A percentile compares a stretch with the other conserved stretches of the same genome.
phyloP scores from a whole-genome alignment of 2,113 vertebrate species.

The Leucopternis melanops region DNA sequence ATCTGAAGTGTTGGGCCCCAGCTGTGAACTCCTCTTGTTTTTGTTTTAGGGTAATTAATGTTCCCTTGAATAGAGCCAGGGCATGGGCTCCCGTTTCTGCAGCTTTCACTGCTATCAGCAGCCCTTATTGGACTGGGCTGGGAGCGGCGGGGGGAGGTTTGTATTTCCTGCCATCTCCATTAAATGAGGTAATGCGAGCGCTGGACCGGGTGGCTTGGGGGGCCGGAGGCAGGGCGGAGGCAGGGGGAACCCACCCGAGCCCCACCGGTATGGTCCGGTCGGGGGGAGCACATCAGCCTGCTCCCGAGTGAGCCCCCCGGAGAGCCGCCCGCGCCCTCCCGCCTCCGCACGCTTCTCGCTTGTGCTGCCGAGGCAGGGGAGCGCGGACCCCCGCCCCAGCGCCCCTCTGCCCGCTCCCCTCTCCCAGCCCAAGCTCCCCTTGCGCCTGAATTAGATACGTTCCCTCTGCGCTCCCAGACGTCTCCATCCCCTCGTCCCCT shows the following conservation, averaged over 20 bases:
- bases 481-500: constrained; percentile 69
- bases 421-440: constrained; percentile 1
- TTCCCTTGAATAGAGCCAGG: constrained; percentile 53
- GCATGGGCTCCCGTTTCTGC: constrained; percentile 33
- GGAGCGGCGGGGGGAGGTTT: background rate
- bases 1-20: constrained; percentile 44
- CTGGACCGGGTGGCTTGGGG: background rate
- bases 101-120: constrained; percentile 31
- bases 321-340: background rate
- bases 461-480: constrained; percentile 66
- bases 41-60: constrained; percentile 70
- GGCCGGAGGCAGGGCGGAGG: background rate
- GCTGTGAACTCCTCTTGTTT: constrained; percentile 56
- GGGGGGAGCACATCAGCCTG: accelerated
- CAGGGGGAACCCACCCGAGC: background rate
- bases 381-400: background rate
- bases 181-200: constrained; percentile 28
- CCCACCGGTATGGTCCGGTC: too few species aligned
- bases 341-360: background rate
- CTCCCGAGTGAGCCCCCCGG: background rate
- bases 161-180: constrained; percentile 29
- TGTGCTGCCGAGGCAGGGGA: background rate
- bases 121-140: background rate
- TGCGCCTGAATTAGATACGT: constrained; percentile 57
- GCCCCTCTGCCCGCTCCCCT: background rate